Percentiles rank a stretch among this genome's conserved stretches.
phyloP scores from a whole-genome alignment of 2,113 vertebrate species.

The Rhinoderma darwinii region DNA sequence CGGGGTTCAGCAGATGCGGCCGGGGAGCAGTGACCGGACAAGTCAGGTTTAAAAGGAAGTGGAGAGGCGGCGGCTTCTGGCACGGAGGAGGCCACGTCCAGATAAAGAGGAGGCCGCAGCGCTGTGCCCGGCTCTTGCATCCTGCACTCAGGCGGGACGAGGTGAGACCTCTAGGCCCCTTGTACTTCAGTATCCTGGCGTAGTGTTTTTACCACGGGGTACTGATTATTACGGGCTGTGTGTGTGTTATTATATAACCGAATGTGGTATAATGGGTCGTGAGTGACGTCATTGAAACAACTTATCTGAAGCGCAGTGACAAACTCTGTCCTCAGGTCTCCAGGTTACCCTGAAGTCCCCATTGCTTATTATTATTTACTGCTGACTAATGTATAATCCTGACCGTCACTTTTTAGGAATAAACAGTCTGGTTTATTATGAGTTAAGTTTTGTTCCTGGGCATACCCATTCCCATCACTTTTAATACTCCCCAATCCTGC shows the following conservation, averaged over 20 bases:
- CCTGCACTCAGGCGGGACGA: conserved; percentile 21
- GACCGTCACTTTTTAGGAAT: too few species aligned
- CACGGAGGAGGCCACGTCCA: not conserved
- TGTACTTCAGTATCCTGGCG: not conserved
- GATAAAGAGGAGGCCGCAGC: conserved; percentile 12
- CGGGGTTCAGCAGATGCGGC: conserved; percentile 10
- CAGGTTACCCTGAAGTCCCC: too few species aligned
- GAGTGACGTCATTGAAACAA: not conserved
- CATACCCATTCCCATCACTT: too few species aligned
- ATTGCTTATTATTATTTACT: too few species aligned
- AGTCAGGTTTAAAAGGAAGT: not conserved
- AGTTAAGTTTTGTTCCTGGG: too few species aligned
- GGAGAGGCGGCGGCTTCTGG: not conserved
- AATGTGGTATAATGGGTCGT: not conserved
- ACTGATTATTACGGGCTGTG: not conserved
- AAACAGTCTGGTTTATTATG: too few species aligned
- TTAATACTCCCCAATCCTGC: too few species aligned
- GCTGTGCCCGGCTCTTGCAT: not conserved
- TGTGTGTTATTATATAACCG: not conserved
- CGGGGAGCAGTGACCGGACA: not conserved
- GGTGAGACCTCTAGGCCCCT: conserved; percentile 34
- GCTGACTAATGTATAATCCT: too few species aligned
- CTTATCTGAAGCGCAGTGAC: too few species aligned
- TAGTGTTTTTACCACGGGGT: not conserved
- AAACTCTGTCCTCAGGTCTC: too few species aligned